These are phyloP conservation scores for Bombus affinis DNA, from an alignment of 1,140 invertebrate species.

Conservation along the genomic window DNA sequence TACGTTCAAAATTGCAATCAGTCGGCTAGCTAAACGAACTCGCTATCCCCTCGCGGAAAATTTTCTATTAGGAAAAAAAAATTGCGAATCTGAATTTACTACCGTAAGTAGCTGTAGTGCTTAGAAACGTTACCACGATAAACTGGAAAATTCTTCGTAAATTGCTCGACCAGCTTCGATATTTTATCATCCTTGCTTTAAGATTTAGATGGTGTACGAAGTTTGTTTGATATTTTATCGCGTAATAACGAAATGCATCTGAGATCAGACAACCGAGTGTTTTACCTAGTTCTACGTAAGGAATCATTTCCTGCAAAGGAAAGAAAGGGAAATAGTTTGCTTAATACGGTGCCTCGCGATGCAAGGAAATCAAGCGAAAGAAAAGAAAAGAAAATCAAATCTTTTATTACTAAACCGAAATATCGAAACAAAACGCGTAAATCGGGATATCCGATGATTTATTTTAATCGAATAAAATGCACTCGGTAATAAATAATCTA, in stretches of 20 bases:
- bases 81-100: background rate
- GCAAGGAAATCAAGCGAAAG: conserved; percentile 1
- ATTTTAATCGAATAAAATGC: conserved; percentile 79
- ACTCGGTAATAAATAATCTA: conserved; percentile 77
- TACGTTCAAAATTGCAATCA: conserved; percentile 75
- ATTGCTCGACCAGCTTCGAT: background rate
- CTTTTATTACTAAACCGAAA: background rate
- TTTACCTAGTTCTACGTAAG: too few relatives aligned
- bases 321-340: background rate
- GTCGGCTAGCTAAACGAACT: conserved; percentile 68
- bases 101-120: background rate
- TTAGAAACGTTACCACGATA: background rate
- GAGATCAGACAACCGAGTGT: too few relatives aligned
- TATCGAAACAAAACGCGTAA: background rate
- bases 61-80: conserved; percentile 13
- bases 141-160: background rate
- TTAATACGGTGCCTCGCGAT: too few relatives aligned
- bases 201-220: too few relatives aligned
- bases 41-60: conserved; percentile 29
- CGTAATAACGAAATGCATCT: background rate
- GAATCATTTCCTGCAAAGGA: too few relatives aligned
- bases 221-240: background rate
- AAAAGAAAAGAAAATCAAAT: background rate
- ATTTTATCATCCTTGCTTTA: background rate
- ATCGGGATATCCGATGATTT: conserved; percentile 70